phyloP scores from a whole-genome alignment of 2,888 invertebrate genomes.

The Metallyticus violacea region DNA sequence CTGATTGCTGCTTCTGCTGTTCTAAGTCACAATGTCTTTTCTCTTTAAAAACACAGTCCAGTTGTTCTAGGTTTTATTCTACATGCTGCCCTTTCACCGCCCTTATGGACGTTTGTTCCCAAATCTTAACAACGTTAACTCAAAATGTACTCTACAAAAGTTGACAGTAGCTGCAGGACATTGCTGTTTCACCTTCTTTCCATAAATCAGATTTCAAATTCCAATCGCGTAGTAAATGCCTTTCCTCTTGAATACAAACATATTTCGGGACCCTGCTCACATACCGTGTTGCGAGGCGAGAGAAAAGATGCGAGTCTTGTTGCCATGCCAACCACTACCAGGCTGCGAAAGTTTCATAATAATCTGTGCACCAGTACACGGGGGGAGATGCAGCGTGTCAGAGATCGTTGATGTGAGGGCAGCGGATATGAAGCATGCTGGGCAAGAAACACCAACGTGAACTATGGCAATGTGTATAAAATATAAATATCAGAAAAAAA shows the following conservation, averaged over 20 bases:
- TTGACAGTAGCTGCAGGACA: neutral
- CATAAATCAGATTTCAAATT: neutral
- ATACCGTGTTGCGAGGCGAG: neutral
- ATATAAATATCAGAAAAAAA: no score
- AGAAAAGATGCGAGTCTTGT: neutral
- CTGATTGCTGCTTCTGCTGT: no score
- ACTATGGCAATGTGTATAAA: no score
- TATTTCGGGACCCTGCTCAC: neutral
- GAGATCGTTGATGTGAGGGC: neutral
- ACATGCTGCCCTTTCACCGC: neutral
- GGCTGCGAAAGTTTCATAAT: neutral
- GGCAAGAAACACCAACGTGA: no score
- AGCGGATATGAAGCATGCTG: no score
- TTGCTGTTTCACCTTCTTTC: neutral
- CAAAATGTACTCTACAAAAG: neutral
- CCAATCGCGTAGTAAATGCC: neutral
- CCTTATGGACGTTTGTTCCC: neutral
- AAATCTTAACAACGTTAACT: neutral
- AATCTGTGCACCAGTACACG: neutral
- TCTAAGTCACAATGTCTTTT: no score
- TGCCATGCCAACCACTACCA: neutral
- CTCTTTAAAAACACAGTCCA: no score
- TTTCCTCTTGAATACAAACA: neutral
- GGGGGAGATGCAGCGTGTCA: neutral
- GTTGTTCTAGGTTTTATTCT: no score